Conservation (phyloP, 2,113 vertebrate genomes). For the Seriola rivoliana region DNA sequence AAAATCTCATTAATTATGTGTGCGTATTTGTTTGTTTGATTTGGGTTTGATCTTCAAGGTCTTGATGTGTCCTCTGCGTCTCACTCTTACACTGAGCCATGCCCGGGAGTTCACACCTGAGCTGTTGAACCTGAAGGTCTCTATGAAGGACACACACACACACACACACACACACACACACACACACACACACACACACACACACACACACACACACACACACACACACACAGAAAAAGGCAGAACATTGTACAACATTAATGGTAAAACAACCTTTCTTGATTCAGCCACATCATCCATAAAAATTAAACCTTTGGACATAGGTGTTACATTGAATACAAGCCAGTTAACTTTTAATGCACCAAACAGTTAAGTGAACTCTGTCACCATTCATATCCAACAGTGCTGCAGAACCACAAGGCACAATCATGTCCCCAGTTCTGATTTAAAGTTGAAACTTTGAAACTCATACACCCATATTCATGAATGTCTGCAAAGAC, state of each 20-base stretch:
- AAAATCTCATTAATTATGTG: slow-evolving; percentile 16
- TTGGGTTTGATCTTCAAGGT: slow-evolving; percentile 62
- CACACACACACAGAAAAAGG: not conserved
- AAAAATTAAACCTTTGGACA: not conserved
- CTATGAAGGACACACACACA: slow-evolving; percentile 75
- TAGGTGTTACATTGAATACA: not conserved
- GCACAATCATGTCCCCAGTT: too few relatives aligned
- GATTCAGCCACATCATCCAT: not conserved
- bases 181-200: slow-evolving; percentile 29
- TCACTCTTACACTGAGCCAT: slow-evolving; percentile 81
- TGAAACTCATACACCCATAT: too few relatives aligned
- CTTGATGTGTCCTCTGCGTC: slow-evolving; percentile 73
- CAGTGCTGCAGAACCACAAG: too few relatives aligned
- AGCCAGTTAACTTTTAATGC: not conserved
- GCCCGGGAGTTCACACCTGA: slow-evolving; percentile 78
- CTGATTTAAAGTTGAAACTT: too few relatives aligned
- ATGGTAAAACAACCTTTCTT: not conserved
- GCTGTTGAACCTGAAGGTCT: slow-evolving; percentile 81
- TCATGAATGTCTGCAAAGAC: too few relatives aligned
- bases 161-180: slow-evolving; percentile 29
- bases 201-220: slow-evolving; percentile 34
- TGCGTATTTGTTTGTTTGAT: not conserved
- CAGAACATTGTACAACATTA: not conserved
- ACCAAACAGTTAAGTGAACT: not conserved
- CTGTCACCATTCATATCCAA: not conserved